phyloP scores from a whole-genome alignment of 2,113 vertebrate species.

The Fregetta grallaria region DNA sequence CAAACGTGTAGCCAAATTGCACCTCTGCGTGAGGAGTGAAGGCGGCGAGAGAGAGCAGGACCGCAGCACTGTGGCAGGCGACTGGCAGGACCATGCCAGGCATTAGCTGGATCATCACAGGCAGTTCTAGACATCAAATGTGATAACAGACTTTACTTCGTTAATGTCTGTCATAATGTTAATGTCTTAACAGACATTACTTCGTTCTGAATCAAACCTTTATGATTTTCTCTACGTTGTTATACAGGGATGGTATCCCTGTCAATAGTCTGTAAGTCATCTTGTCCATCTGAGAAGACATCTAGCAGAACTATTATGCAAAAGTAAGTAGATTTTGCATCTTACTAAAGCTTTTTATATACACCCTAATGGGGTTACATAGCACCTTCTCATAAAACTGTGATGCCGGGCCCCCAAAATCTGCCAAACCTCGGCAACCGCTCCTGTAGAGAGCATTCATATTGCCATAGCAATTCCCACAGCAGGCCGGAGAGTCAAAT shows the following conservation, averaged over 20 bases:
- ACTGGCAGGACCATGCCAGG: background rate
- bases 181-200: too few species aligned
- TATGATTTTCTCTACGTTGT: background rate
- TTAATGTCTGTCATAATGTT: too few species aligned
- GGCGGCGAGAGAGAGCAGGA: background rate
- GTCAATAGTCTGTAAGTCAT: background rate
- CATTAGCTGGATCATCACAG: accelerated
- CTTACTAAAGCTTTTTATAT: background rate
- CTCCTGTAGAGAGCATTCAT: background rate
- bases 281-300: background rate
- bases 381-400: background rate
- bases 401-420: background rate
- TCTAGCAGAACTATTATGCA: background rate
- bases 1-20: background rate
- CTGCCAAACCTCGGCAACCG: background rate
- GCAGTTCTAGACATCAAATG: background rate
- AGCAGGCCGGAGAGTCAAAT: background rate
- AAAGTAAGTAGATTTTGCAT: background rate
- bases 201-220: background rate
- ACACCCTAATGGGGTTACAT: background rate
- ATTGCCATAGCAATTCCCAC: background rate
- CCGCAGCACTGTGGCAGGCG: background rate
- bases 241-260: background rate
- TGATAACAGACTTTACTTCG: background rate
- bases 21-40: background rate